Evolutionary conservation across 2,888 invertebrate genomes (phyloP).

Genomic region (Dorcus parallelipipedus): DNA sequence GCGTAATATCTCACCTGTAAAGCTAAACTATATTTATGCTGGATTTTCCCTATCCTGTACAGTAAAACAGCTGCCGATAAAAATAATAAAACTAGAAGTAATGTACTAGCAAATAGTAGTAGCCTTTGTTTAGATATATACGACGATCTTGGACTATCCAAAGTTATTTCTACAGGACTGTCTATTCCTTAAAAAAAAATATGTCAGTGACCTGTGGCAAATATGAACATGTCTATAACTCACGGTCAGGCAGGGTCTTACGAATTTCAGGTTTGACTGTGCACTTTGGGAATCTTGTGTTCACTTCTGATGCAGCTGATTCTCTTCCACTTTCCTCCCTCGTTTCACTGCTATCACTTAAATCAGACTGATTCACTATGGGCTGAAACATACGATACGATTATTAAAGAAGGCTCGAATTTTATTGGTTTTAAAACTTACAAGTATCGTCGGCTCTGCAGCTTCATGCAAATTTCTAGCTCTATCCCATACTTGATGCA

Average conservation of each 20-base stretch:
- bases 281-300: constrained; percentile 21
- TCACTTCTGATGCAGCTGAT: constrained; percentile 22
- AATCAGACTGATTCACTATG: constrained; percentile 22
- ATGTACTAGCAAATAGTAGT: constrained; percentile 54
- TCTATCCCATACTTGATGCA: constrained; percentile 81
- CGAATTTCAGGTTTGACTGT: constrained; percentile 11
- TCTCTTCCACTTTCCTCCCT: constrained; percentile 33
- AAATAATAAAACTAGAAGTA: constrained; percentile 55
- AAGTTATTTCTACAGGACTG: constrained; percentile 2
- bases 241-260: constrained; percentile 10
- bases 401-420: no score
- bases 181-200: constrained; percentile 11
- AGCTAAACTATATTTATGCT: constrained; percentile 43
- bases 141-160: constrained; percentile 13
- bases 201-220: not conserved
- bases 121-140: constrained; percentile 52
- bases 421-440: not conserved
- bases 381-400: constrained; percentile 6
- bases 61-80: constrained; percentile 57
- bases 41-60: constrained; percentile 55
- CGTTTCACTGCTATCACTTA: constrained; percentile 34
- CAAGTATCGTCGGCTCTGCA: constrained; percentile 12
- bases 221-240: not conserved
- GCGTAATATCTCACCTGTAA: constrained; percentile 42
- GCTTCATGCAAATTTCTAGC: constrained; percentile 46